phyloP scores from a whole-genome alignment of 2,113 vertebrate species.

The Caracal caracal region DNA sequence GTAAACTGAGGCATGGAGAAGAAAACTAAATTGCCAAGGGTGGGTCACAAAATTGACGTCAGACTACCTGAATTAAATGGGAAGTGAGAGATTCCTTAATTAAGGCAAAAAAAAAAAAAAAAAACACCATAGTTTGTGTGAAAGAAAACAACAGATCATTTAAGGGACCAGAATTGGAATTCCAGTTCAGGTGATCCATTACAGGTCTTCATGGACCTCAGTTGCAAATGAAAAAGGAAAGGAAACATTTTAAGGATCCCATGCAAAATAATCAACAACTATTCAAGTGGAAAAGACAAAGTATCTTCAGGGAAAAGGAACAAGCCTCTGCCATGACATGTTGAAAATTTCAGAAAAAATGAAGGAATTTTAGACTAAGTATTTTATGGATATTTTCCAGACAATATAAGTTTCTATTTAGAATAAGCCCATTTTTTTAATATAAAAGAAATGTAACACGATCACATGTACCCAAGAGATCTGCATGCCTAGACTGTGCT shows the following conservation, averaged over 20 bases:
- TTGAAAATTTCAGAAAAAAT: constrained; percentile 17
- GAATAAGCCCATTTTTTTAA: neutral
- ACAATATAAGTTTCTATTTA: constrained; percentile 22
- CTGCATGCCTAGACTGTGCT: neutral
- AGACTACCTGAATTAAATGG: neutral
- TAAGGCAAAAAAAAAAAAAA: neutral
- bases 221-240: neutral
- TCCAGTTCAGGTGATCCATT: neutral
- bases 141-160: neutral
- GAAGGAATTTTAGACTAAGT: constrained; percentile 37
- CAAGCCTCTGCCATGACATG: neutral
- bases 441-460: neutral
- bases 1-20: neutral
- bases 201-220: neutral
- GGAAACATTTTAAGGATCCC: neutral
- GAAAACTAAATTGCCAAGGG: neutral
- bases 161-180: neutral
- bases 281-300: constrained; percentile 19
- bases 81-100: neutral
- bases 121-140: too few species aligned
- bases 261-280: constrained; percentile 25
- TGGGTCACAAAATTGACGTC: neutral
- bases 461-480: neutral
- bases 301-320: neutral
- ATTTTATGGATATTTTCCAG: neutral